Evolutionary conservation across 53 echinoderm and acorn worm genomes (phyloP).

Genomic region (Antedon mediterranea): DNA sequence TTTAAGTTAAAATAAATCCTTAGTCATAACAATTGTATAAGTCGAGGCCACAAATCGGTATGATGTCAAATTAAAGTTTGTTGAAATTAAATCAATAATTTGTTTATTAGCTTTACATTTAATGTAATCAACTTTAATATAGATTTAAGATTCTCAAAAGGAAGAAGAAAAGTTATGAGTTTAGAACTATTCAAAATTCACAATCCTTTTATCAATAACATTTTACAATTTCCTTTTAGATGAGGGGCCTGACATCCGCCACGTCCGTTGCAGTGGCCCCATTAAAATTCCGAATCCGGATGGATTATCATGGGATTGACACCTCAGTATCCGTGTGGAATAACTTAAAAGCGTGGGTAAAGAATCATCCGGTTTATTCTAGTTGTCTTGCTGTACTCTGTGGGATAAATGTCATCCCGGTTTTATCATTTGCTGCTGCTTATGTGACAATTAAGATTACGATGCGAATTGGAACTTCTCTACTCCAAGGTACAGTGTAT

Average conservation of each 20-base stretch:
- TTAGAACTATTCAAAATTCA: too few relatives aligned
- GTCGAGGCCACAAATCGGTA: too few relatives aligned
- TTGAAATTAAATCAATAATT: too few relatives aligned
- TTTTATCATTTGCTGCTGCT: background rate
- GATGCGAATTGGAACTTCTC: background rate
- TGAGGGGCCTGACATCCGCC: background rate
- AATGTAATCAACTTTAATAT: too few relatives aligned
- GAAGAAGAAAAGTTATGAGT: too few relatives aligned
- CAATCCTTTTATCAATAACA: too few relatives aligned
- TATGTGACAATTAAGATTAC: background rate
- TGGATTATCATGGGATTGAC: background rate
- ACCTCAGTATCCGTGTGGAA: background rate
- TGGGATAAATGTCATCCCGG: background rate
- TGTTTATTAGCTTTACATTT: too few relatives aligned
- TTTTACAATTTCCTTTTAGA: background rate
- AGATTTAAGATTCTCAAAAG: too few relatives aligned
- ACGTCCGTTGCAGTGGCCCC: background rate
- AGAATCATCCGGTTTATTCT: background rate
- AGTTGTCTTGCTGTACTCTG: background rate
- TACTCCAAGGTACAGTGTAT: background rate
- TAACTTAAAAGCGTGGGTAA: background rate
- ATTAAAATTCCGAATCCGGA: background rate
- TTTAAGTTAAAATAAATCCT: too few relatives aligned
- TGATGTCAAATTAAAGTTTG: too few relatives aligned
- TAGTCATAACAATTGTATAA: too few relatives aligned